Percentiles rank a stretch among this genome's conserved stretches.
Evolutionary conservation across 2,113 vertebrate genomes (phyloP).

Genomic region (Pristiophorus japonicus): DNA sequence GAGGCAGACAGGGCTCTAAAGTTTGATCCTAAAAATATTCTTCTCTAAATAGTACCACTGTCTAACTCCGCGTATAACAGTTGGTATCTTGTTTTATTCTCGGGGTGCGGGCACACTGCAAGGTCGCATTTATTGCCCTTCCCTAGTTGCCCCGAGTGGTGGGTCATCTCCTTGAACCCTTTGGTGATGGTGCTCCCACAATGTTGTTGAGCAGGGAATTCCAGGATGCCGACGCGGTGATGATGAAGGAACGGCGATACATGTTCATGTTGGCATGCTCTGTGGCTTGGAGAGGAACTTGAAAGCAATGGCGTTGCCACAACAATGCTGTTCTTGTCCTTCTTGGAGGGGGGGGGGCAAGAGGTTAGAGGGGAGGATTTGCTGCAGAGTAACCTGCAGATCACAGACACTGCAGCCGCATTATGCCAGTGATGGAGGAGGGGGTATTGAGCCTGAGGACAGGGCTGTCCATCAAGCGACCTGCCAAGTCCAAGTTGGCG

Average conservation of each 20-base stretch:
- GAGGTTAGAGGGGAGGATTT: background rate
- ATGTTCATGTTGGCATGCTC: background rate
- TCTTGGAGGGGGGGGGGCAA: too few relatives aligned
- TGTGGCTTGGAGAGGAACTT: background rate
- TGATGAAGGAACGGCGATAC: background rate
- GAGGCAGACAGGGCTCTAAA: background rate
- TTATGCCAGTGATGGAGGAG: background rate
- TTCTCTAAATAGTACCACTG: background rate
- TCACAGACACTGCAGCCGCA: too few relatives aligned
- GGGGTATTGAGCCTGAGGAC: background rate
- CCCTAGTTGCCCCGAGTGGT: background rate
- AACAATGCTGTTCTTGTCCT: background rate
- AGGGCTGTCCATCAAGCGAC: background rate
- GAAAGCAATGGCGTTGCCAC: background rate
- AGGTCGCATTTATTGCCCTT: background rate
- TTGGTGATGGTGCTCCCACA: background rate
- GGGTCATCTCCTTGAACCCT: background rate
- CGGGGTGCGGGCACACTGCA: background rate
- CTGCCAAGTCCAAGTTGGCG: background rate
- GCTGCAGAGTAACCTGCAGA: background rate
- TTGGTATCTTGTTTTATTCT: background rate
- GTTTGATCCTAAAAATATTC: background rate
- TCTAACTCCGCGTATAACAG: background rate
- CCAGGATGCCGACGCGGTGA: background rate
- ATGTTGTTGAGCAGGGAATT: background rate